phyloP scores from a whole-genome alignment of 2,113 vertebrate species.

The Antechinus stuartii region DNA sequence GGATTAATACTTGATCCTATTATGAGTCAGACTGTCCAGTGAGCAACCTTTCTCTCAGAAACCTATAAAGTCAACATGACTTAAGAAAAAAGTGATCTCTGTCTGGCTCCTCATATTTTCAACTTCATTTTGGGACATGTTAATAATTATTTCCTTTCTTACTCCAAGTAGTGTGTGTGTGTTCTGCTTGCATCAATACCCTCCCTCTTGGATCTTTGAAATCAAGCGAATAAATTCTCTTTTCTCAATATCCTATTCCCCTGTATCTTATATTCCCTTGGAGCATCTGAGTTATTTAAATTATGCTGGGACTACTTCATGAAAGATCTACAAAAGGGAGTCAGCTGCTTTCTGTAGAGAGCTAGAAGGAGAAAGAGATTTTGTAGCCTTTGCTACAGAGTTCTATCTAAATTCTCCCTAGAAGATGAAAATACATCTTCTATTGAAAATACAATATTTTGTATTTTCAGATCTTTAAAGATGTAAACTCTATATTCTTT shows the following conservation, averaged over 20 bases:
- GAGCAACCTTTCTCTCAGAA: background rate
- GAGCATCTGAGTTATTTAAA: background rate
- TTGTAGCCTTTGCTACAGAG: background rate
- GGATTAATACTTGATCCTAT: background rate
- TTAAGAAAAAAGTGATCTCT: background rate
- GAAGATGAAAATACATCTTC: background rate
- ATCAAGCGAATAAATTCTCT: background rate
- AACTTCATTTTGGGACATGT: background rate
- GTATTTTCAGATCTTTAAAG: background rate
- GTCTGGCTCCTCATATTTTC: background rate
- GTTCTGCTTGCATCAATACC: background rate
- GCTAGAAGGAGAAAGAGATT: background rate
- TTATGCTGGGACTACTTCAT: background rate
- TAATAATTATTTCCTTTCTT: background rate
- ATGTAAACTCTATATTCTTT: background rate
- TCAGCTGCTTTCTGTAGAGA: background rate
- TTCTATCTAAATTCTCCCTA: background rate
- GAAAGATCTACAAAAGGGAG: background rate
- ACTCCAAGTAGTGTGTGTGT: too few relatives aligned
- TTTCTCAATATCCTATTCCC: background rate
- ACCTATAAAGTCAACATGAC: background rate
- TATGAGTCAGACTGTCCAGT: background rate
- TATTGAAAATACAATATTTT: background rate
- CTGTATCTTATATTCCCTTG: background rate
- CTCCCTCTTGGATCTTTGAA: background rate